Evolutionary conservation across 2,888 invertebrate species (phyloP), one percentile per base, ranked within the genome.

Genomic region (Herminia tarsipennalis): DNA sequence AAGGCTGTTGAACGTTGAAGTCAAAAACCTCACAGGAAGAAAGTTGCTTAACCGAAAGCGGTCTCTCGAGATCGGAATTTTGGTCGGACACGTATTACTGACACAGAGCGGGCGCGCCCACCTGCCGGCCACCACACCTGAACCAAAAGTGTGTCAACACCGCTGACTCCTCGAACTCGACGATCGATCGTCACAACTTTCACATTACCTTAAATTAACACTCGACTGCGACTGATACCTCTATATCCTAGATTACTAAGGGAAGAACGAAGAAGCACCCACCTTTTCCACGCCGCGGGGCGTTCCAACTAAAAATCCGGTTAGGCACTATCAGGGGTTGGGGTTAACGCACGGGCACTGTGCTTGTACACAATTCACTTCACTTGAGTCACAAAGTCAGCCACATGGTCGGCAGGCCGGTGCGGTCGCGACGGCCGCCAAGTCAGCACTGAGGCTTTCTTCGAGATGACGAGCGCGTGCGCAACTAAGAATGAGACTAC

Each of bases 161-260:
- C 76, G 70, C 78, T 80, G 80, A 87, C 87, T 88, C 86, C 81
- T 86, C 83, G 80, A 82, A 82, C 78, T 76, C 83, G 67, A 60
- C 83, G 81, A 83, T 81, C 81, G 78, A 84, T 85, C 81, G 86
- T 80, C 81, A 78, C 77, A 84, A 90, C 90, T 91, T 91, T 91
- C 91, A 91, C 91, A 88, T 90, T 81, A 87, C 84, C 86, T 88
- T 87, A 86, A 86, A 86, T 84, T 83, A 86, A 80, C 85, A 83
- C 80, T 78, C 72, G 73, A 70, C 73, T 69, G 70, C 71, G 65
- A 70, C 64, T 70, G 70, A 72, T 71, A 76, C 65, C 54, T 44
- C 60, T 71, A 76, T 76, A 72, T 72, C 36, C 34, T 39, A 46
- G 39, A 72, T 72, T 65, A 64, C 49, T 55, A 53, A 58, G 37